Evolutionary conservation across 2,797 vertebrate species (phyloP).

Genomic region (Sebastes wilsoni): DNA sequence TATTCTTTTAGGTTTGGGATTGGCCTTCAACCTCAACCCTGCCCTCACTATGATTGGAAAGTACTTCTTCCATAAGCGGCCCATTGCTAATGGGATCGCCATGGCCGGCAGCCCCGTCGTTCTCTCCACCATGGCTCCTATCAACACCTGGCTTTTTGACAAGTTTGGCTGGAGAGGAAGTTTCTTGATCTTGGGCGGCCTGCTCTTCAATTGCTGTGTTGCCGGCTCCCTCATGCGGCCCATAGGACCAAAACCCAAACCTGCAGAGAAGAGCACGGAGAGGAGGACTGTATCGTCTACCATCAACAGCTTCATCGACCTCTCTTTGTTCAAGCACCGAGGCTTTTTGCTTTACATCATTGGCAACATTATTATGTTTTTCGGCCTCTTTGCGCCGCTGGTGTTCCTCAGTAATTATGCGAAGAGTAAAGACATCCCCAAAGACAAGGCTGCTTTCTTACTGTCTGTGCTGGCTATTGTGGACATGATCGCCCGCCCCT

Average conservation of each 20-base stretch:
- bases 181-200: slow-evolving; percentile 93
- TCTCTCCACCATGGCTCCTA: slow-evolving; percentile 91
- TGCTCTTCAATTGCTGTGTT: slow-evolving; percentile 94
- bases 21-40: slow-evolving; percentile 97
- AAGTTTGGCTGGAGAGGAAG: slow-evolving; percentile 96
- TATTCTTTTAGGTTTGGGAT: slow-evolving; percentile 87
- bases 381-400: slow-evolving; percentile 93
- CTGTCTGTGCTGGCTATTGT: slow-evolving; percentile 95
- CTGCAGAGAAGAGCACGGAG: slow-evolving; percentile 76
- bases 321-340: slow-evolving; percentile 93
- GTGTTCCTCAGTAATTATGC: slow-evolving; percentile 97
- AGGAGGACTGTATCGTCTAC: slow-evolving; percentile 80
- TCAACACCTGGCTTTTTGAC: slow-evolving; percentile 93
- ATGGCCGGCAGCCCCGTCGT: slow-evolving; percentile 98
- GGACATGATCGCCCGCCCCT: slow-evolving; percentile 96
- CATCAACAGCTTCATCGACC: slow-evolving; percentile 93
- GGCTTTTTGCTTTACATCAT: slow-evolving; percentile 94
- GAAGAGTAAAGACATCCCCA: slow-evolving; percentile 91
- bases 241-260: slow-evolving; percentile 88
- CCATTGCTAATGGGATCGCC: slow-evolving; percentile 94
- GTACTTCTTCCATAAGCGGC: slow-evolving; percentile 94
- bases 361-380: slow-evolving; percentile 95
- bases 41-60: slow-evolving; percentile 98
- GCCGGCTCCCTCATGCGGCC: slow-evolving; percentile 96
- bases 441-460: slow-evolving; percentile 93